Base-by-base conservation (phyloP, 2,797 vertebrate species). In the Epinephelus malabaricus region DNA sequence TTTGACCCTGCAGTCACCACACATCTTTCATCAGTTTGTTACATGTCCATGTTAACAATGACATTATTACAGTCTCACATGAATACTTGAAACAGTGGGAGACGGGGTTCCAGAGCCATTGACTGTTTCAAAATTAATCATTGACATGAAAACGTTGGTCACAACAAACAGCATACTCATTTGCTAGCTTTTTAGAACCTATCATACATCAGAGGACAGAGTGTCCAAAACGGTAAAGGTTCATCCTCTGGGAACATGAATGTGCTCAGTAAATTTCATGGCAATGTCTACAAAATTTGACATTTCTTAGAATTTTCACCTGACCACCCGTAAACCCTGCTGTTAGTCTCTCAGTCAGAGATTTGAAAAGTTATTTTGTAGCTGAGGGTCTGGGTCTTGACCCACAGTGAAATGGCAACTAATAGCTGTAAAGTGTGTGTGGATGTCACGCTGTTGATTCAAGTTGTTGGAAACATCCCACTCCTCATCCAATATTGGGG, bases 1-100 rank as follows among this genome's bases (percentile, higher is more conserved):
- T 62, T 50, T 61, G 67, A 66, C 61, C 58, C 53, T 53, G 18
- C 9, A 27, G 73, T 79, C 59, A 78, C 59, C 65, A 61, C 70
- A 76, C 69, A 75, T 71, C 38, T 50, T 25, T 79, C 53, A 59
- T 63, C 72, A 60, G 12, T 68, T 40, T 68, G 40, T 71, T 74
- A 6, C 38, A 6, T 14, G n/a, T 53, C 46, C 13, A 10, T n/a
- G 25, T 56, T 49, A 45, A 71, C 43, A 56, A 50, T 5, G 11
- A 60, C 55, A 61, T 10, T 43, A 43, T 10, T 43, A 43, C 40
- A 43, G 34, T 34, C 34, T 34, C 34, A 43, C 14, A 56, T 30
- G 2, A 49, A 55, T 27, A 43, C 14, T 25, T 46, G 3, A 30
- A n/a, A 38, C 13, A 38, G 25, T 15, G 3, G 8, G 50, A 23